Conservation (phyloP, 2,113 vertebrate genomes). For the Gorsachius goisagi region DNA sequence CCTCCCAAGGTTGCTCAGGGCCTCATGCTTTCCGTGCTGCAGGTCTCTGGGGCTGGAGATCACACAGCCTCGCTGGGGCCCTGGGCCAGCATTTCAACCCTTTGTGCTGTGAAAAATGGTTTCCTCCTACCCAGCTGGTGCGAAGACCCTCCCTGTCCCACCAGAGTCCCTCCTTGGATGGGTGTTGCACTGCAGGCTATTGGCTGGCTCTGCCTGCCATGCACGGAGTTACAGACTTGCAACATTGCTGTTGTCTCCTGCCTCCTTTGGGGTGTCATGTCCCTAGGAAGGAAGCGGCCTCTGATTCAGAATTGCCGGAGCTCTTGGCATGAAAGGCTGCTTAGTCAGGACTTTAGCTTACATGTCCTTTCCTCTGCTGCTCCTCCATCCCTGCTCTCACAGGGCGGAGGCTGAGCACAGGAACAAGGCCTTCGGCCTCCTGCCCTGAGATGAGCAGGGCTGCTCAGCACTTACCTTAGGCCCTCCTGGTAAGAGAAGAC, state of each 20-base stretch:
- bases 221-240: background rate
- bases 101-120: background rate
- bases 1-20: background rate
- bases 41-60: background rate
- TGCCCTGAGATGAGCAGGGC: fast-evolving
- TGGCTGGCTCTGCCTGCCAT: background rate
- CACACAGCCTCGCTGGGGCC: background rate
- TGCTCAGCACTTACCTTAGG: background rate
- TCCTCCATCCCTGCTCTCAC: background rate
- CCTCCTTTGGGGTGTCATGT: fast-evolving
- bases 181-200: background rate
- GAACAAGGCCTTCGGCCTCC: background rate
- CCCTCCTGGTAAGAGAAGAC: background rate
- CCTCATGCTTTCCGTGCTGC: background rate
- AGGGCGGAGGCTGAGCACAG: background rate
- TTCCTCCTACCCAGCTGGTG: background rate
- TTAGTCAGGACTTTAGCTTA: background rate
- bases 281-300: background rate
- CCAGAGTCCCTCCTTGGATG: background rate
- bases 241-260: background rate
- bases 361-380: background rate
- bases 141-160: background rate
- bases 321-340: background rate
- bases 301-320: background rate
- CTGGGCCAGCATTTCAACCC: background rate